phyloP scores from a whole-genome alignment of 2,113 vertebrate species.

The Hippopotamus amphibius region DNA sequence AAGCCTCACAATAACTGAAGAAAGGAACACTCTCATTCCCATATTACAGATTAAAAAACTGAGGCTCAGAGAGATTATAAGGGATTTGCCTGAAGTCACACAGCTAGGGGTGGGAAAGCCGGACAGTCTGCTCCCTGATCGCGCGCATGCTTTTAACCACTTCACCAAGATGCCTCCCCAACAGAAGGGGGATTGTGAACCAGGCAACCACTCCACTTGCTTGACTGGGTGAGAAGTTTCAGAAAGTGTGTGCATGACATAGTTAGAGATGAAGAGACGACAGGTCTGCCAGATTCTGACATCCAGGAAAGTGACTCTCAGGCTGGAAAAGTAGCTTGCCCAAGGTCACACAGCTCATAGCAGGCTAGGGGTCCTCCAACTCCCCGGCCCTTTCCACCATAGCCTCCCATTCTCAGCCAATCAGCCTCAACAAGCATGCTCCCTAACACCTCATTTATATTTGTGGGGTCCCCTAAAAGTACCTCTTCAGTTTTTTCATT shows the following conservation, averaged over 20 bases:
- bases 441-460: background rate
- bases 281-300: slow-evolving; percentile 4
- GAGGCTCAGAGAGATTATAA: background rate
- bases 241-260: background rate
- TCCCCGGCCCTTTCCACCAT: background rate
- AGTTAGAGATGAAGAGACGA: background rate
- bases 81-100: background rate
- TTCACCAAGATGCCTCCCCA: background rate
- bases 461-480: background rate
- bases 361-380: background rate
- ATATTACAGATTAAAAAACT: background rate
- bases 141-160: background rate
- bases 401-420: background rate
- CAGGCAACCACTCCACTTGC: background rate
- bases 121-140: background rate
- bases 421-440: background rate
- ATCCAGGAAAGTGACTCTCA: slow-evolving; percentile 4
- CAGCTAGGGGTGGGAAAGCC: background rate
- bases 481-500: background rate
- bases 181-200: background rate
- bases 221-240: background rate
- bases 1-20: background rate
- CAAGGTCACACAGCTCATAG: background rate
- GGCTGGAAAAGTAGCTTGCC: background rate
- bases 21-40: background rate